These are phyloP conservation scores for Betta splendens DNA, from an alignment of 2,797 vertebrate species.

Conservation along the genomic window DNA sequence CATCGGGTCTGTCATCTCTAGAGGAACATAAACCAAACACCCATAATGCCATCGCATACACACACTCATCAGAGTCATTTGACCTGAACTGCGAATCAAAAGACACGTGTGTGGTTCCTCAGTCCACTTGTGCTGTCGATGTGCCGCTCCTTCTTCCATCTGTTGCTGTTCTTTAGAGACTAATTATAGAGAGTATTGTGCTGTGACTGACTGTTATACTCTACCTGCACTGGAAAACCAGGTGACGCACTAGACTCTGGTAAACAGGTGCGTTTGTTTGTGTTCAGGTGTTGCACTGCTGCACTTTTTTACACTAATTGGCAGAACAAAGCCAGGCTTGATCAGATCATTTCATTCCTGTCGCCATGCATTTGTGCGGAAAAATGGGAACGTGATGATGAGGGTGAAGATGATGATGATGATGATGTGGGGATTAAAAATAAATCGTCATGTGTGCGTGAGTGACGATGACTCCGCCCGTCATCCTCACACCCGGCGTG, in stretches of 20 bases:
- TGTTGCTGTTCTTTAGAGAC: constrained; percentile 77
- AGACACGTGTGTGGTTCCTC: constrained; percentile 22
- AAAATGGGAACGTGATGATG: constrained; percentile 5
- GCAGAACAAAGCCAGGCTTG: constrained; percentile 63
- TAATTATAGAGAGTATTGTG: constrained; percentile 77
- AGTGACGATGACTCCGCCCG: neutral
- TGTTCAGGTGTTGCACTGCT: constrained; percentile 47
- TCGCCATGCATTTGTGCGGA: constrained; percentile 37
- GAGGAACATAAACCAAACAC: too few relatives aligned
- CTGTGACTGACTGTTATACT: constrained; percentile 77
- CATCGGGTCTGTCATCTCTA: too few relatives aligned
- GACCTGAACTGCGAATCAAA: constrained; percentile 24
- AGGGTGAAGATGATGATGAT: too few relatives aligned
- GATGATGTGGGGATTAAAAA: constrained; percentile 8
- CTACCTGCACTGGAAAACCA: constrained; percentile 71
- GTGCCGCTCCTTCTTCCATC: constrained; percentile 65
- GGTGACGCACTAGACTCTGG: constrained; percentile 66
- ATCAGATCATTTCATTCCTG: constrained; percentile 52
- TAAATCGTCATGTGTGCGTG: neutral
- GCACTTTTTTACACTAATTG: constrained; percentile 66
- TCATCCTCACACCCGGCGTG: neutral
- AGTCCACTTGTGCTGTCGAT: constrained; percentile 29
- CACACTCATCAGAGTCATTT: constrained; percentile 31
- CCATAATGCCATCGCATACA: constrained; percentile 1
- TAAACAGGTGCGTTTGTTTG: constrained; percentile 74